Evolutionary conservation across 2,888 invertebrate species (phyloP).

Genomic region (Lutraria lutraria): DNA sequence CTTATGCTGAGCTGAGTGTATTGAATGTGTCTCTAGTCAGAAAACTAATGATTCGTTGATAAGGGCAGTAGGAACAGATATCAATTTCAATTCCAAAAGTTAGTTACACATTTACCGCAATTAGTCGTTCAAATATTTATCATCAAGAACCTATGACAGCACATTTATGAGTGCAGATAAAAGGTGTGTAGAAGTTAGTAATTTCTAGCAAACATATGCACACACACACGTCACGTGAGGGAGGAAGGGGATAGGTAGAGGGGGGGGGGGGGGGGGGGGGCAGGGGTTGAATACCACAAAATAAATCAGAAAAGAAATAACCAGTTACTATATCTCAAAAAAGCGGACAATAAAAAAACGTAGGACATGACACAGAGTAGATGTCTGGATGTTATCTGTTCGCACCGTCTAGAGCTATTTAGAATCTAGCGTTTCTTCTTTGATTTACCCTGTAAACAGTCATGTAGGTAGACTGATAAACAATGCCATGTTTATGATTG

Average conservation of each 20-base stretch:
- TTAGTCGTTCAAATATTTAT: too few species aligned
- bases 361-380: constrained; percentile 12
- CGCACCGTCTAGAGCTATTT: constrained; percentile 45
- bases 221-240: background rate
- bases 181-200: background rate
- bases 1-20: too few species aligned
- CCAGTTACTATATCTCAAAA: background rate
- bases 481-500: constrained; percentile 46
- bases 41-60: too few species aligned
- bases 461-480: constrained; percentile 46
- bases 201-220: background rate
- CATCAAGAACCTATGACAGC: too few species aligned
- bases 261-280: too few species aligned
- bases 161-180: too few species aligned
- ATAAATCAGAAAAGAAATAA: background rate
- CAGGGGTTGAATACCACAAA: too few species aligned
- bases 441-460: constrained; percentile 43
- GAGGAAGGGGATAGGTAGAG: too few species aligned
- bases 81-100: too few species aligned
- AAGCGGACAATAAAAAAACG: constrained; percentile 5
- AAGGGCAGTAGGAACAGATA: too few species aligned
- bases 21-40: too few species aligned
- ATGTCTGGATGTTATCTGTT: constrained; percentile 31
- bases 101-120: too few species aligned
- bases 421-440: constrained; percentile 39